Base-by-base conservation (phyloP, 2,797 vertebrate genomes). In the Ctenopoma kingsleyae region DNA sequence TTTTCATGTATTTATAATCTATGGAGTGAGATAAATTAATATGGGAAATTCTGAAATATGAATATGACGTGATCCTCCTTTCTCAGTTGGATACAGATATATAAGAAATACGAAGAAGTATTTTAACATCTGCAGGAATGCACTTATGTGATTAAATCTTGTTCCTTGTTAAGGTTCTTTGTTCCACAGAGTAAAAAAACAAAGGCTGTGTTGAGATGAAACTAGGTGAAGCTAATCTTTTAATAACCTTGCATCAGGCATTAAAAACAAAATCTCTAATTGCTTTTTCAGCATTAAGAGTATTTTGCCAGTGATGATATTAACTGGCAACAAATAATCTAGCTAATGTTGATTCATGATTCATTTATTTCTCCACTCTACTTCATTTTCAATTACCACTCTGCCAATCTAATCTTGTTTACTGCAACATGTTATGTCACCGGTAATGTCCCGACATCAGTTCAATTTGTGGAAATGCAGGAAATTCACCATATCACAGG, bases 141-240 rank as follows among this genome's bases (percentile, higher is more conserved):
- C 60, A 61, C 51, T 84, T 82, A 44, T 32, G 55, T 67, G 81
- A 82, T 86, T 76, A 81, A 86, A 82, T 70, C 71, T 27, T 0
- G 2, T 30, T 64, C n/a, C 43, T 46, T 80, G 58, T 89, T 55
- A 90, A 83, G 58, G 67, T 64, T 75, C 76, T 92, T 93, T 93
- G 88, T 92, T 90, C 66, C 67, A 69, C 51, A 80, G 23, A 57
- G 75, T 27, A 78, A 89, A 88, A 88, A 91, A 92, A 92, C 89
- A 89, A 89, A 89, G 86, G 68, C 76, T 55, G 80, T 23, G 85
- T 89, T 93, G 74, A 88, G 80, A 89, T 89, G 71, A 84, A 92
- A 87, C 82, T 90, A 86, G 77, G 88, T 91, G 80, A 90, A 89
- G 86, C 87, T 94, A 93, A 93, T 94, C 91, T 92, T 91, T 90